Evolutionary conservation across 2,113 vertebrate genomes (phyloP).

Genomic region (Hemiscyllium ocellatum): DNA sequence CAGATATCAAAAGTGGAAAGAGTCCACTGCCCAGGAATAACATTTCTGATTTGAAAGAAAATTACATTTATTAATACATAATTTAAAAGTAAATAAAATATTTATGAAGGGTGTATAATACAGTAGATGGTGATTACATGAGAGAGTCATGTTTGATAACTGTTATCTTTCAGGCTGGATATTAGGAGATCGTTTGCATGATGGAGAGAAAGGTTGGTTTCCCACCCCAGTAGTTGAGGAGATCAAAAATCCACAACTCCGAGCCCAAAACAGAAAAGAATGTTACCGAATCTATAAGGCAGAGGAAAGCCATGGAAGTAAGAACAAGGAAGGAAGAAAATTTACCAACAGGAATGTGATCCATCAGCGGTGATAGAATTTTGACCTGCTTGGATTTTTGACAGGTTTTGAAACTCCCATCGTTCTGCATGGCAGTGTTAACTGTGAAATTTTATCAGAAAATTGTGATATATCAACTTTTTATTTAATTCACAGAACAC

Average conservation of each 20-base stretch:
- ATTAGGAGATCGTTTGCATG: conserved; percentile 84
- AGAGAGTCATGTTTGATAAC: neutral
- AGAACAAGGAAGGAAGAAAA: conserved; percentile 62
- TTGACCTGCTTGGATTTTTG: conserved; percentile 3
- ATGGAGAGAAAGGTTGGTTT: conserved; percentile 94
- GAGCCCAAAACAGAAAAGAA: conserved; percentile 87
- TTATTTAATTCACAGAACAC: conserved; percentile 5
- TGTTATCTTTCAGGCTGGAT: conserved; percentile 73
- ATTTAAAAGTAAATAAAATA: neutral
- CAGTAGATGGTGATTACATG: neutral
- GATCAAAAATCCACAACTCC: conserved; percentile 82
- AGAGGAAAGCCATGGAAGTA: conserved; percentile 66
- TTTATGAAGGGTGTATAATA: neutral
- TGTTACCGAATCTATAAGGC: conserved; percentile 82
- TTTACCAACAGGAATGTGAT: conserved; percentile 61
- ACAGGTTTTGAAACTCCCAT: neutral
- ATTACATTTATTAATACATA: neutral
- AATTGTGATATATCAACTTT: conserved; percentile 9
- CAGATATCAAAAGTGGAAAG: neutral
- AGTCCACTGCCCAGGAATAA: neutral
- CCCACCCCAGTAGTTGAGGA: conserved; percentile 81
- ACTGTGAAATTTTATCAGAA: conserved; percentile 5
- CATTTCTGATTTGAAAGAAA: neutral
- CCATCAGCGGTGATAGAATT: conserved; percentile 12
- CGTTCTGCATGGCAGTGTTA: conserved; percentile 20